Base-by-base conservation (phyloP, 2,113 vertebrate genomes). In the Sinocyclocheilus maitianheensis region DNA sequence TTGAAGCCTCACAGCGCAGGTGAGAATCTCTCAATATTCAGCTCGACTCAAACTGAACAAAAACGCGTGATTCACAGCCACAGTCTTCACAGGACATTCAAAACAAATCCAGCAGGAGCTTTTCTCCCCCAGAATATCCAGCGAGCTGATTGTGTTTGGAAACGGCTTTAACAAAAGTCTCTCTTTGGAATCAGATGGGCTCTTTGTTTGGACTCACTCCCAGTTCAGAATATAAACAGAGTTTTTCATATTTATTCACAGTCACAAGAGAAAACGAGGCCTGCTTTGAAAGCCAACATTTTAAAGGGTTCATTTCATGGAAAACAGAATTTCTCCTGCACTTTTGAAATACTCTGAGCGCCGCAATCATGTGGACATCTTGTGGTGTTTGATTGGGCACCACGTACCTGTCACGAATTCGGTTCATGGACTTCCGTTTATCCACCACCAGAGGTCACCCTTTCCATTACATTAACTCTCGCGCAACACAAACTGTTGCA, bases 231-330 rank as follows among this genome's bases (percentile, higher is more conserved):
- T 1, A 75, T 75, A 46, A 46, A 75, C 71, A 72, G 8, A 12
- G 18, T 74, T 74, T 74, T n/a, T 74, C 71, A 75, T 5, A 24
- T 75, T 24, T n/a, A 24, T 75, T 46, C 72, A 13, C 40, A 75
- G 11, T 46, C 22, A 5, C 72, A 3, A 0, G 10, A 75, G 40
- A 75, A 10, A 75, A n/a, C 20, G 67, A 71, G 2, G 30, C 16
- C 30, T 46, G 71, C 3, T n/a, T 46, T n/a, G 37, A 46, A n/a
- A 22, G 40, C 4, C 71, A 74, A 43, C 2, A 24, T 24, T 75
- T 74, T 13, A 75, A 46, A 46, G 2, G 20, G 6, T 11, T 75
- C 20, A 5, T 13, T 24, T 48, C 46, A 48, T 12, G 11, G 46
- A 48, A 3, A 48, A 2, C 46, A 48, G 46, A 40, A 34, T n/a